phyloP scores from a whole-genome alignment of 2,797 vertebrate species.

The Apogon hyalosoma region DNA sequence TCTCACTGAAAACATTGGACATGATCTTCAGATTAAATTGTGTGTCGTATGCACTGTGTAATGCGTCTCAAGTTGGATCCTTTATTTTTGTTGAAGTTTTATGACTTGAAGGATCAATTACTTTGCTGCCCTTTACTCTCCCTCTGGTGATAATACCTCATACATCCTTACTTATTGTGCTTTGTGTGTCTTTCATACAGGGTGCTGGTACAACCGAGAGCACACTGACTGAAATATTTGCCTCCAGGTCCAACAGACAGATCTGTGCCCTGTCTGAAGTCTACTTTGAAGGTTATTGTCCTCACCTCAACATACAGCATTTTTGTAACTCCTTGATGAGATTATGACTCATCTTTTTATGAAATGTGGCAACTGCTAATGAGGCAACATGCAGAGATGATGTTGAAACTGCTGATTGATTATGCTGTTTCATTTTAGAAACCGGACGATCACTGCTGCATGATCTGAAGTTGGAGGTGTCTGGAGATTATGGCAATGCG shows the following conservation, averaged over 20 bases:
- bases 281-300: slow-evolving; percentile 84
- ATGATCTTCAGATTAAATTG: too few species aligned
- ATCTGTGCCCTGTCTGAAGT: slow-evolving; percentile 86
- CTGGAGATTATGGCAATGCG: slow-evolving; percentile 87
- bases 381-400: not conserved
- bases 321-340: not conserved
- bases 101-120: not conserved
- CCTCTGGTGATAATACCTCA: not conserved
- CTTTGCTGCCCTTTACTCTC: too few species aligned
- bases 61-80: too few species aligned
- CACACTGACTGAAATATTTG: slow-evolving; percentile 90
- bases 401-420: slow-evolving; percentile 1
- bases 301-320: not conserved
- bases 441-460: slow-evolving; percentile 83
- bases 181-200: slow-evolving; percentile 66
- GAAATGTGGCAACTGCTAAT: not conserved
- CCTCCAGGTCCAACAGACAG: slow-evolving; percentile 88
- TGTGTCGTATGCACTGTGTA: too few species aligned
- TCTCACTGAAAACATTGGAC: too few species aligned
- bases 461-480: slow-evolving; percentile 87
- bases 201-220: slow-evolving; percentile 88
- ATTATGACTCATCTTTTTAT: not conserved
- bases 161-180: not conserved
- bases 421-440: slow-evolving; percentile 69
- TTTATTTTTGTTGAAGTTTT: too few species aligned